Base-by-base conservation (phyloP, 2,113 vertebrate species). In the Symphodus melops region DNA sequence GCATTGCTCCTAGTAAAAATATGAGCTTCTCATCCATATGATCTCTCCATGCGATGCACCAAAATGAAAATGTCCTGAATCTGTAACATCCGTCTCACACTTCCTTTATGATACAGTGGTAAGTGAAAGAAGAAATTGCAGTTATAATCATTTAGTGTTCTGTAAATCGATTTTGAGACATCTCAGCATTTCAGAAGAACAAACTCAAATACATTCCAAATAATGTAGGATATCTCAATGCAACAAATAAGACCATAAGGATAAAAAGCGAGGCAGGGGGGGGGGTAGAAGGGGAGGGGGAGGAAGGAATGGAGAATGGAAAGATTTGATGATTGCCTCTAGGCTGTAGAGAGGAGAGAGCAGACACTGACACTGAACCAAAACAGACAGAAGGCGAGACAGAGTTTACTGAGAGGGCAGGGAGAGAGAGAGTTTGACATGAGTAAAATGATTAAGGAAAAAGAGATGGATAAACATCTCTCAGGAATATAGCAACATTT, bases 341-440 rank as follows among this genome's bases (percentile, higher is more conserved):
- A 70, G 64, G 67, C 63, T 81, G 16, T 37, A 49, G 55, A 37
- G 48, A n/a, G 46, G 33, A 53, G 74, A 72, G 59, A 63, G 59
- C 66, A 82, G 52, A 62, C n/a, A 49, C 57, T 72, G 75, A 74
- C 62, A 61, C 62, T n/a, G 46, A 33, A 33, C 28, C 66, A 60
- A 80, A 76, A 86, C 57, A 74, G 72, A 79, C 2, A 11, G 12
- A 17, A 37, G 1, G 5, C 2, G 33, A 70, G 2, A 46, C 1
- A 0, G 55, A 23, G 68, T 59, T 37, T 51, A 23, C 56, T 25
- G 33, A 72, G 58, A 64, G 64, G 54, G 19, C 52, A 52, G 9
- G 0, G 55, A 28, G 70, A 55, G 25, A 52, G 61, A 65, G 20
- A 21, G 21, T 33, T 33, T 49, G 59, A 58, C 10, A 68, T 25